Conservation (phyloP, 1,140 invertebrate genomes). For the Pogonognathellus flavescens region DNA sequence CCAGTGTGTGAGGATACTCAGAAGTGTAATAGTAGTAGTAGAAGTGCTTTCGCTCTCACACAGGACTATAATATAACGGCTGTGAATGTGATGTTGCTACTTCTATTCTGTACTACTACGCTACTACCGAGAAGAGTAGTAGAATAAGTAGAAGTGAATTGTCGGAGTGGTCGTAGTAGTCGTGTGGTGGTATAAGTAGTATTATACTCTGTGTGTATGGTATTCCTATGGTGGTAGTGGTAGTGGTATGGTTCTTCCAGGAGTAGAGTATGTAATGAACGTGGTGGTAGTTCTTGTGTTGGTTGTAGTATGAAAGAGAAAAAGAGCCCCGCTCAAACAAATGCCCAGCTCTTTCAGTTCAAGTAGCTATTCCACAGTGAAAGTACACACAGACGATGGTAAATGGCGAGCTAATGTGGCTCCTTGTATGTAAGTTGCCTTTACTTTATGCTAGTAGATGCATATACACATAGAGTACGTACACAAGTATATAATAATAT, state of each 20-base stretch:
- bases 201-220: too few relatives aligned
- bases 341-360: neutral
- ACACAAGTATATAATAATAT: too few relatives aligned
- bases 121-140: too few relatives aligned
- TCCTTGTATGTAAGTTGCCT: neutral
- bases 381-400: neutral
- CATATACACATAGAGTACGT: neutral
- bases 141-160: too few relatives aligned
- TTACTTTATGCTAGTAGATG: neutral
- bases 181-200: neutral
- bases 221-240: neutral
- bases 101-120: too few relatives aligned
- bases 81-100: too few relatives aligned
- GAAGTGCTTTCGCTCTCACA: too few relatives aligned
- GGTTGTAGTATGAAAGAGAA: neutral
- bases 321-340: neutral
- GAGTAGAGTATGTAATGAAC: constrained; percentile 16
- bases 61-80: too few relatives aligned
- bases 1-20: too few relatives aligned
- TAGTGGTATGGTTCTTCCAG: neutral
- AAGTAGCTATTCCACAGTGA: neutral
- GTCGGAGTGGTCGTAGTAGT: too few relatives aligned
- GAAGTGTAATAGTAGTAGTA: too few relatives aligned
- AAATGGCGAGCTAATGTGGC: constrained; percentile 22
- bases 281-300: neutral